Percentiles rank a stretch among this genome's conserved stretches.
Evolutionary conservation across 2,113 vertebrate species (phyloP).

Genomic region (Cranoglanis bouderius): DNA sequence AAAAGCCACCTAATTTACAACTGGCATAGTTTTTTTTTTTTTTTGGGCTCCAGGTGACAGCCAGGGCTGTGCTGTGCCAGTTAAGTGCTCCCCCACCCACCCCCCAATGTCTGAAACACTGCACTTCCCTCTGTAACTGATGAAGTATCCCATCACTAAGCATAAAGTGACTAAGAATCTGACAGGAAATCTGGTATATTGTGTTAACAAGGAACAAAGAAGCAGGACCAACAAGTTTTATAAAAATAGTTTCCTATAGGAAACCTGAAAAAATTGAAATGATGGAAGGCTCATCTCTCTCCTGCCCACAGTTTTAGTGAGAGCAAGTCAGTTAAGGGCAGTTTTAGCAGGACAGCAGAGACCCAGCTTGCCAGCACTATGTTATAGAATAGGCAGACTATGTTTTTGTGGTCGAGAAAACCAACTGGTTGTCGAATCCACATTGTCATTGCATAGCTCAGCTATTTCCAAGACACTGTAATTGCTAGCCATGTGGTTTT

Average conservation of each 20-base stretch:
- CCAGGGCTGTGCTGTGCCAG: not conserved
- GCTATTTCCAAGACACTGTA: conserved; percentile 64
- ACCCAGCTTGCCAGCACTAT: conserved; percentile 8
- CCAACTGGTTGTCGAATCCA: conserved; percentile 63
- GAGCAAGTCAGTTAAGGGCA: not conserved
- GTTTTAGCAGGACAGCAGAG: conserved; percentile 9
- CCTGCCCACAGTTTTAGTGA: conserved; percentile 30
- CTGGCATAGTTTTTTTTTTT: not conserved
- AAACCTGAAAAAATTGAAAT: conserved; percentile 61
- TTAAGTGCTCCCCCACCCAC: not conserved
- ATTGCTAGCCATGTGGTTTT: conserved; percentile 66
- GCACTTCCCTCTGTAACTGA: conserved; percentile 46
- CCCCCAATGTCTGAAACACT: conserved; percentile 54
- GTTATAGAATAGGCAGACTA: conserved; percentile 46
- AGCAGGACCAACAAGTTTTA: not conserved
- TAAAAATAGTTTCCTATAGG: not conserved
- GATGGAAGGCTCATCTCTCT: conserved; percentile 61
- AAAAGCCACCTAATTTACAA: not conserved
- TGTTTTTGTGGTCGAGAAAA: conserved; percentile 59
- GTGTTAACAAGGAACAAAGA: not conserved
- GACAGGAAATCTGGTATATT: conserved; percentile 6
- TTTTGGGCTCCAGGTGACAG: conserved; percentile 2
- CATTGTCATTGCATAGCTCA: conserved; percentile 56
- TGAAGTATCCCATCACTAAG: conserved; percentile 21
- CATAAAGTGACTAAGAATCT: conserved; percentile 9